phyloP scores from a whole-genome alignment of 2,797 vertebrate species.

The Eremophila alpestris region DNA sequence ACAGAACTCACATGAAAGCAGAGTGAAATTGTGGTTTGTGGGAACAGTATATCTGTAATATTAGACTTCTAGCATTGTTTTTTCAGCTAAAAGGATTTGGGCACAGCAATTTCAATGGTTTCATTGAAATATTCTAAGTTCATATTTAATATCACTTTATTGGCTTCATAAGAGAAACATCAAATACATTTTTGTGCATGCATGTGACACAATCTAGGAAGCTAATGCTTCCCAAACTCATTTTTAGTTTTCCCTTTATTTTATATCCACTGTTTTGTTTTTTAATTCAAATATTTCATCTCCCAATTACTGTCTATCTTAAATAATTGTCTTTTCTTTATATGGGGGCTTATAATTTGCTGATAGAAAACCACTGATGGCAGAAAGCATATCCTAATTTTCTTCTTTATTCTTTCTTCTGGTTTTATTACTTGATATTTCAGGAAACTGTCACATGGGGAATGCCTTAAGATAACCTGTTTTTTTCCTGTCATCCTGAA shows the following conservation, averaged over 20 bases:
- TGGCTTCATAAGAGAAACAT: not conserved
- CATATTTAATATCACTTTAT: not conserved
- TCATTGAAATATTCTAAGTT: not conserved
- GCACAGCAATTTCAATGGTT: not conserved
- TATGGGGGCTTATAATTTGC: not conserved
- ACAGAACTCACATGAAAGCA: not conserved
- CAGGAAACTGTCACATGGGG: not conserved
- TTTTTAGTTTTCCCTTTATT: not conserved
- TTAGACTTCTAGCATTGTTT: not conserved
- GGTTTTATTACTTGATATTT: not conserved
- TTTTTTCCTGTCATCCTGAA: not conserved
- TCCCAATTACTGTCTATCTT: not conserved
- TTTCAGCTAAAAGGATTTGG: not conserved
- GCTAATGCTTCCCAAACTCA: not conserved
- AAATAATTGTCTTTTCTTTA: not conserved
- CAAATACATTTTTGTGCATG: not conserved
- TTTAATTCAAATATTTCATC: not conserved
- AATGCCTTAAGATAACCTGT: not conserved
- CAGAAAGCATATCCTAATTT: not conserved
- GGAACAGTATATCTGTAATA: not conserved
- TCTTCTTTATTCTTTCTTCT: not conserved
- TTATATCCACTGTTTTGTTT: not conserved
- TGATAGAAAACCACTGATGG: not conserved
- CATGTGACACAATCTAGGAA: not conserved
- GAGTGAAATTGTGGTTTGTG: not conserved